A percentile compares a stretch with the other conserved stretches of the same genome.
phyloP scores from a whole-genome alignment of 1,140 invertebrate genomes.

The Drosophila sturtevanti region DNA sequence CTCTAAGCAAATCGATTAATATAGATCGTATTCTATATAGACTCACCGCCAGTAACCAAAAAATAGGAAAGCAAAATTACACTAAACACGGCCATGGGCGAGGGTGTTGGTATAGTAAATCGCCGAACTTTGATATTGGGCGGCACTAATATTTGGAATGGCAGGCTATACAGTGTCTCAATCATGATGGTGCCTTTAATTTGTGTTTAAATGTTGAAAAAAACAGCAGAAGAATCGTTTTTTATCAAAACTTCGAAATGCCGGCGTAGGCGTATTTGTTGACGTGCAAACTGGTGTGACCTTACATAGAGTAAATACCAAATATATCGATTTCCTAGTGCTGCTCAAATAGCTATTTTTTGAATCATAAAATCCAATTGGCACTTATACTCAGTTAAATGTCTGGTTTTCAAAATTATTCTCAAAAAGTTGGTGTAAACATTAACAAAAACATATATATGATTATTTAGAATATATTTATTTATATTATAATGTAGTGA shows the following conservation, averaged over 20 bases:
- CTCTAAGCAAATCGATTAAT: not conserved
- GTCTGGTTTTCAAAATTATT: too few relatives aligned
- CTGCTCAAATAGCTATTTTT: not conserved
- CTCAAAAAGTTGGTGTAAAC: too few relatives aligned
- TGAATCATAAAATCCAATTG: too few relatives aligned
- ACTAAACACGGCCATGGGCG: slow-evolving; percentile 96
- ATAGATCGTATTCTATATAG: not conserved
- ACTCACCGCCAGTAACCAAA: slow-evolving; percentile 97
- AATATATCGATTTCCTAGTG: not conserved
- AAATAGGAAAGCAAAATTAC: slow-evolving; percentile 97
- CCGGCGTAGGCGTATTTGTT: slow-evolving; percentile 61
- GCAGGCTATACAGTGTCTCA: slow-evolving; percentile 91
- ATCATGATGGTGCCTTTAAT: slow-evolving; percentile 83
- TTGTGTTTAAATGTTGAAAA: not conserved
- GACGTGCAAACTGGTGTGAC: slow-evolving; percentile 16
- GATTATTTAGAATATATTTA: too few relatives aligned
- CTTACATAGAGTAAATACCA: not conserved
- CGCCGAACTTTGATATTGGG: slow-evolving; percentile 96
- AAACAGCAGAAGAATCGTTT: not conserved
- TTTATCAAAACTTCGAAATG: slow-evolving; percentile 8
- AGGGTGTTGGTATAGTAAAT: slow-evolving; percentile 89
- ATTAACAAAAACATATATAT: too few relatives aligned
- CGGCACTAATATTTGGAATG: slow-evolving; percentile 93
- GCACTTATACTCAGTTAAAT: too few relatives aligned
- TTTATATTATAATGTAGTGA: too few relatives aligned